A percentile compares a stretch with the other conserved stretches of the same genome.
Evolutionary conservation across 1,140 invertebrate species (phyloP).

Genomic region (Drosophila lacteicornis): DNA sequence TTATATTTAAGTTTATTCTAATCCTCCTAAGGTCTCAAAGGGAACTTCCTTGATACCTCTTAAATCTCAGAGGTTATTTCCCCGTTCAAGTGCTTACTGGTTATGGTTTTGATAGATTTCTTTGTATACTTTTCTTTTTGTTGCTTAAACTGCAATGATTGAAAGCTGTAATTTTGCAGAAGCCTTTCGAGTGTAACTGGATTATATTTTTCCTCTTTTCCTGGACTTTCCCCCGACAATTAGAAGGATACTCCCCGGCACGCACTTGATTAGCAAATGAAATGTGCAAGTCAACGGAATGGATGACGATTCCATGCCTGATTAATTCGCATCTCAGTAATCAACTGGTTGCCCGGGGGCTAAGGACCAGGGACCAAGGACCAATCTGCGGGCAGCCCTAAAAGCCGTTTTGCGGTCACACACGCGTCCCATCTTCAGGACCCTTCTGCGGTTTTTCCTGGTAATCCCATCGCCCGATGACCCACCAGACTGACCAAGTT

Average conservation of each 20-base stretch:
- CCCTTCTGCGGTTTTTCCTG: constrained; percentile 51
- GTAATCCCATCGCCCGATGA: constrained; percentile 32
- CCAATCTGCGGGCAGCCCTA: constrained; percentile 24
- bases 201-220: constrained; percentile 20
- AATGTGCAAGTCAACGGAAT: constrained; percentile 50
- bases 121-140: constrained; percentile 31
- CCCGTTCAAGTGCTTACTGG: constrained; percentile 52
- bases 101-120: constrained; percentile 77
- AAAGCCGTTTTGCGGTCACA: constrained; percentile 71
- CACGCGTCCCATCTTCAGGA: constrained; percentile 29
- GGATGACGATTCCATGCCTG: constrained; percentile 44
- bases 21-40: too few relatives aligned
- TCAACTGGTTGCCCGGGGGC: constrained; percentile 34
- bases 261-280: constrained; percentile 41
- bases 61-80: constrained; percentile 15
- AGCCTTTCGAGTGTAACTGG: constrained; percentile 48
- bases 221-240: constrained; percentile 31
- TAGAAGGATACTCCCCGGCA: constrained; percentile 30
- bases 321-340: constrained; percentile 67
- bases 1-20: rapidly evolving
- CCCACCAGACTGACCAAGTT: constrained; percentile 45
- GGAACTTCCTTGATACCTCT: neutral
- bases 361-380: neutral
- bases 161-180: constrained; percentile 71
- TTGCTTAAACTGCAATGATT: constrained; percentile 59